phyloP scores from a whole-genome alignment of 2,797 vertebrate species.

The Zenarchopterus dispar region DNA sequence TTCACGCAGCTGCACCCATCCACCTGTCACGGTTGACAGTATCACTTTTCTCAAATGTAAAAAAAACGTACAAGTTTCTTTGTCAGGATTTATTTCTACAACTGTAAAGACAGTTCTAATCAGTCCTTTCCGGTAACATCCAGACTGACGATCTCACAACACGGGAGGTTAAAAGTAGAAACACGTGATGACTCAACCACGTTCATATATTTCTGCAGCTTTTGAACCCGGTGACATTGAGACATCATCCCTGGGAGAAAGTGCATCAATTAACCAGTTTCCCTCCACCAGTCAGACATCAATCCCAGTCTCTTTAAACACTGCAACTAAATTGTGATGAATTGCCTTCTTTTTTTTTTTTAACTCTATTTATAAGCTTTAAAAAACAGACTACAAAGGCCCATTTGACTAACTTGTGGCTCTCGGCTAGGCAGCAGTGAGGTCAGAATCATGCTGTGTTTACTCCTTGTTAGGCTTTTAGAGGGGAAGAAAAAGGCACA shows the following conservation, averaged over 20 bases:
- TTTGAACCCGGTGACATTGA: not conserved
- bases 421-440: constrained; percentile 27
- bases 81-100: too few species aligned
- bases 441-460: constrained; percentile 30
- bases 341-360: constrained; percentile 18
- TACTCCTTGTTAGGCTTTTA: constrained; percentile 17
- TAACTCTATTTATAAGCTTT: too few species aligned
- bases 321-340: constrained; percentile 12
- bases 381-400: constrained; percentile 31
- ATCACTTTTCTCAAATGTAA: too few species aligned
- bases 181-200: not conserved
- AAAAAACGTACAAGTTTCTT: too few species aligned
- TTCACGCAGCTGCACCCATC: too few species aligned
- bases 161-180: not conserved
- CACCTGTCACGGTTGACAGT: too few species aligned
- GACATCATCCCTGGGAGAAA: not conserved
- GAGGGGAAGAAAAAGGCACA: not conserved
- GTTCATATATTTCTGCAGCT: not conserved
- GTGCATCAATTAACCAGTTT: not conserved
- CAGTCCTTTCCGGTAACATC: too few species aligned
- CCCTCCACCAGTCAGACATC: not conserved
- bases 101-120: too few species aligned
- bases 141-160: not conserved
- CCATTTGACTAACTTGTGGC: constrained; percentile 18
- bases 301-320: constrained; percentile 3